These are phyloP conservation scores for Caenorhabditis sp. DNA, from an alignment of 2,888 invertebrate species.

Conservation along the genomic window DNA sequence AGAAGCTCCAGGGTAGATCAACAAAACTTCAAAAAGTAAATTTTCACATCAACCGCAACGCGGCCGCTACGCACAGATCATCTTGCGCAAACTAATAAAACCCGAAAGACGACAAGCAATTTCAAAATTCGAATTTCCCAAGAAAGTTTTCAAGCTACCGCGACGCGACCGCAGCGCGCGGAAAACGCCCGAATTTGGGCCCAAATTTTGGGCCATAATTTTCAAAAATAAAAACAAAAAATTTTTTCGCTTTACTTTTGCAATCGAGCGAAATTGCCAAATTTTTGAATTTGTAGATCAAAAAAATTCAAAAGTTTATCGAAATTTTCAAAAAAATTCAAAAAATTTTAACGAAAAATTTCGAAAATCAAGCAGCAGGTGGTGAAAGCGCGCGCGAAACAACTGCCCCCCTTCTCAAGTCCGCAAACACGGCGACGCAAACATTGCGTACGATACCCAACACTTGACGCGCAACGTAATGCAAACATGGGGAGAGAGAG, in stretches of 20 bases:
- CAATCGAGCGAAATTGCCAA: too few relatives aligned
- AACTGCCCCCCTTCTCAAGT: neutral
- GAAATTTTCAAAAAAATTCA: neutral
- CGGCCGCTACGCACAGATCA: too few relatives aligned
- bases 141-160: neutral
- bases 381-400: neutral
- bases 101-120: neutral
- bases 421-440: neutral
- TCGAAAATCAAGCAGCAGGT: neutral
- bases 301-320: too few relatives aligned
- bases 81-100: too few relatives aligned
- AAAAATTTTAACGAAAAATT: neutral
- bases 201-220: neutral
- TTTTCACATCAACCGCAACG: too few relatives aligned
- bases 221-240: neutral
- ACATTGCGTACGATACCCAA: constrained; percentile 12
- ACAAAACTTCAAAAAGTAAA: too few relatives aligned
- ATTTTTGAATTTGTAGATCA: too few relatives aligned
- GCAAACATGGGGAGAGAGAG: neutral
- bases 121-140: neutral
- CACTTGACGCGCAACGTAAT: constrained; percentile 8
- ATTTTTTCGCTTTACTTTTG: too few relatives aligned
- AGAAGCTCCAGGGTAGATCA: too few relatives aligned
- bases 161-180: neutral
- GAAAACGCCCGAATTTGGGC: too few relatives aligned